Percentiles rank a stretch among this genome's conserved stretches.
These are phyloP conservation scores for Heteractis magnifica DNA, from an alignment of 92 coral and sea anemone genomes.

Conservation along the genomic window DNA sequence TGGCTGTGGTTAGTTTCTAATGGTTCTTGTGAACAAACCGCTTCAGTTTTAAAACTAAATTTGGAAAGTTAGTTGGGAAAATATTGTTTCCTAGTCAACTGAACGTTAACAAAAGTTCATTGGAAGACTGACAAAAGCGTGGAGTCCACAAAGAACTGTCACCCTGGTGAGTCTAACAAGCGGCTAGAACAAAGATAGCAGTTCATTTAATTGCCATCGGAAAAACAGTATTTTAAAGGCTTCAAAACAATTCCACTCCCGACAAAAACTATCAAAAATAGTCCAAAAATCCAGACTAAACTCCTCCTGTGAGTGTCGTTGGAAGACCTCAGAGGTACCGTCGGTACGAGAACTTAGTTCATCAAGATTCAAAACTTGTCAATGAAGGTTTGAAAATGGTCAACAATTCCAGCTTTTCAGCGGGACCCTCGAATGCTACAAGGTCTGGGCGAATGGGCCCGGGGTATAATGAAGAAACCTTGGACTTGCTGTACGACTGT, in stretches of 20 bases:
- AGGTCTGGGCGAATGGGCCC: background rate
- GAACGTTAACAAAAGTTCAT: background rate
- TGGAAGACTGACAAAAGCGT: background rate
- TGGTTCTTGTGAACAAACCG: too few relatives aligned
- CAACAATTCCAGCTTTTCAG: background rate
- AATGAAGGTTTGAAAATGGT: background rate
- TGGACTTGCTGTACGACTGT: slow-evolving; percentile 58
- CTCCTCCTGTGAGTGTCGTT: too few relatives aligned
- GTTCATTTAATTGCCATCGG: background rate
- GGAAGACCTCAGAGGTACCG: too few relatives aligned
- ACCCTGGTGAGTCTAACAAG: background rate
- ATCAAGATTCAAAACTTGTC: background rate
- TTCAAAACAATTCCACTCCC: background rate
- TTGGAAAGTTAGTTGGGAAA: background rate
- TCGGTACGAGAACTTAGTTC: background rate
- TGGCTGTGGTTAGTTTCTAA: too few relatives aligned
- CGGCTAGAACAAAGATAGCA: background rate
- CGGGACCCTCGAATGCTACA: background rate
- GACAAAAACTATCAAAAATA: too few relatives aligned
- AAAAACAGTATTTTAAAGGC: background rate
- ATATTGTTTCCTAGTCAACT: background rate
- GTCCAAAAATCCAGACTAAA: too few relatives aligned
- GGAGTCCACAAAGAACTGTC: background rate
- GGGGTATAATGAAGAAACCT: slow-evolving; percentile 1
- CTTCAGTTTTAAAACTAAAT: background rate